These are phyloP conservation scores for Pseudochirops cupreus DNA, from an alignment of 2,797 vertebrate species.

Conservation along the genomic window DNA sequence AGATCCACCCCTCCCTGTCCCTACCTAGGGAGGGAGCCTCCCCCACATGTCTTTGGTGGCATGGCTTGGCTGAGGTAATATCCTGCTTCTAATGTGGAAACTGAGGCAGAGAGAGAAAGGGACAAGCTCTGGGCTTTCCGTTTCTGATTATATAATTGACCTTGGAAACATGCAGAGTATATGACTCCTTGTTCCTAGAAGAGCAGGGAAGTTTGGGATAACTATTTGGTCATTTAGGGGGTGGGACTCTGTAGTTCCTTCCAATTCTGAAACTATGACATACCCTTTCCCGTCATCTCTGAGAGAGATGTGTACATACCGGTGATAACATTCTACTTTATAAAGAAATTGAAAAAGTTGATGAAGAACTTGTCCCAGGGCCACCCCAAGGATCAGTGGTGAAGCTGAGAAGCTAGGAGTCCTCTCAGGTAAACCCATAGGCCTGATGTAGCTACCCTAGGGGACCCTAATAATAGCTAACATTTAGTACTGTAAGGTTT, in stretches of 20 bases:
- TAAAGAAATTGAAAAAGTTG: not conserved
- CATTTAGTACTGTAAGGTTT: not conserved
- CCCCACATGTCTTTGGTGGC: not conserved
- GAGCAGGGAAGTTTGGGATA: not conserved
- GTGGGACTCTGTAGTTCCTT: not conserved
- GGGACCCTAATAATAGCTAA: not conserved
- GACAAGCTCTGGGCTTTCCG: not conserved
- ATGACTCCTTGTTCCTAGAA: not conserved
- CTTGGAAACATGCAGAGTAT: not conserved
- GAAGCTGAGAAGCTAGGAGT: not conserved
- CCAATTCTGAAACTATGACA: not conserved
- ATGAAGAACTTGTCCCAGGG: not conserved
- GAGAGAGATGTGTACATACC: not conserved
- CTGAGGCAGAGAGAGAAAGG: not conserved
- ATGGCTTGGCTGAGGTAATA: not conserved
- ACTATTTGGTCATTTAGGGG: not conserved
- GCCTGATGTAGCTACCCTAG: not conserved
- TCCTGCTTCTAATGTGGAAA: not conserved
- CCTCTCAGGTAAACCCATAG: not conserved
- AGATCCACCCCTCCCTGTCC: rapidly evolving
- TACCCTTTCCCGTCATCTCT: not conserved
- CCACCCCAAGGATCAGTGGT: not conserved
- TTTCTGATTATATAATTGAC: not conserved
- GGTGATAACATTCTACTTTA: not conserved
- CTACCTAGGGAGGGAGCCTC: not conserved